Percentiles rank a stretch among this genome's conserved stretches.
Conservation (phyloP, 2,888 invertebrate genomes). For the Pteria penguin region DNA sequence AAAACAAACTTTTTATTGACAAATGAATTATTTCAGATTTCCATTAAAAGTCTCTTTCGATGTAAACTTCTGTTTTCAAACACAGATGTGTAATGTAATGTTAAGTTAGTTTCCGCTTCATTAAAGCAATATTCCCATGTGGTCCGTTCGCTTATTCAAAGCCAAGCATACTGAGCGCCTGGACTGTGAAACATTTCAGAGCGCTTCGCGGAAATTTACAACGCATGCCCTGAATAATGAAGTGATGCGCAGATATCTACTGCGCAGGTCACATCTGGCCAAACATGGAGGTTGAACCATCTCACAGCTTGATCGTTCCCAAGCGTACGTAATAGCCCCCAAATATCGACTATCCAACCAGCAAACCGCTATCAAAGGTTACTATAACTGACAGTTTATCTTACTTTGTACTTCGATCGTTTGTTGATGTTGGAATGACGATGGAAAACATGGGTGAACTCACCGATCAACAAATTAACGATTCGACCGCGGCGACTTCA, state of each 20-base stretch:
- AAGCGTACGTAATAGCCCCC: conserved; percentile 77
- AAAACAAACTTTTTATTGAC: no score
- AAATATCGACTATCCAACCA: conserved; percentile 75
- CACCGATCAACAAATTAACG: conserved; percentile 79
- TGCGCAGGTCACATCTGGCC: conserved; percentile 79
- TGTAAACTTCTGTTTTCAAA: no score
- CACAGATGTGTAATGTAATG: conserved; percentile 1
- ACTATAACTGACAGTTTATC: conserved; percentile 77
- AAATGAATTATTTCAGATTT: no score
- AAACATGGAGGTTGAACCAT: conserved; percentile 78
- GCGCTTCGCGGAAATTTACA: conserved; percentile 60
- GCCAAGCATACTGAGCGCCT: neutral
- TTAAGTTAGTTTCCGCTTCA: neutral
- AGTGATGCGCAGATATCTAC: conserved; percentile 71
- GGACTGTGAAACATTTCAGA: conserved; percentile 5
- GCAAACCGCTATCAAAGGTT: conserved; percentile 76
- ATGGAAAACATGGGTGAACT: conserved; percentile 81
- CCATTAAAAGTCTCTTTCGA: no score
- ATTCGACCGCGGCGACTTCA: conserved; percentile 70
- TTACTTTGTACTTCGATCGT: conserved; percentile 78
- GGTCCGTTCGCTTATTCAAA: conserved; percentile 29
- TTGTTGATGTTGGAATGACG: conserved; percentile 79
- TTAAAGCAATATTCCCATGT: conserved; percentile 5
- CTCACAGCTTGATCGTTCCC: conserved; percentile 72
- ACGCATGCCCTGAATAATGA: conserved; percentile 73